Evolutionary conservation across 2,797 vertebrate genomes (phyloP), one percentile per base, ranked within the genome.

Genomic region (Mormyrops boulengeri): DNA sequence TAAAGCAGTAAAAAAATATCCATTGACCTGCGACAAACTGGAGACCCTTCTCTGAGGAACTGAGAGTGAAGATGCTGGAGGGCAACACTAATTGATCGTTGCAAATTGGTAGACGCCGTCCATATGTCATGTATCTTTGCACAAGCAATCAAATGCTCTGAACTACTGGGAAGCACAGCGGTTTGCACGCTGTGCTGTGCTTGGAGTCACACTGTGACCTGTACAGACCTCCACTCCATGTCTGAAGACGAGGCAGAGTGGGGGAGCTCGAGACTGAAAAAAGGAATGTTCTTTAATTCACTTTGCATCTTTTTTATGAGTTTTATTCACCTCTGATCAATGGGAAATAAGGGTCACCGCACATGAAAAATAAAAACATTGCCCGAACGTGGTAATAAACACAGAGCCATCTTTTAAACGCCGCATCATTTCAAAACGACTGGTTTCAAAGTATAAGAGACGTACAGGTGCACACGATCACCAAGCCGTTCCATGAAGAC

Each of bases 261-360:
- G 38, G 41, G 77, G 41, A 82, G 19, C 7, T 47, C 17, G 19
- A 47, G 77, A 44, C 38, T 47, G 77, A 47, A 82, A n/a, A 82
- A 82, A 82, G 77, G 41, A n/a, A 82, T 11, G 77, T n/a, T 77
- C 69, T 77, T 73, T 73, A 73, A 73, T 73, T 73, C 69, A 38
- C 14, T 41, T n/a, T 82, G 3, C 41, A 7, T 80, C 73, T 82
- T 82, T 82, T 82, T 82, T 41, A 82, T 47, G 38, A 82, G 38
- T 44, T 82, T 82, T 82, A 82, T 82, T 82, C 77, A 82, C 77
- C 84, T 85, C 84, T 85, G 84, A 49, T 85, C n/a, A 85, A 82
- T 82, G 73, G n/a, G 82, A 50, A 50, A 50, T 47, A 85, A 52
- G 82, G 44, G 44, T 47, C 52, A 85, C 47, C 22, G 22, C 44